Evolutionary conservation across 2,797 vertebrate species (phyloP).

Genomic region (Semaprochilodus insignis): DNA sequence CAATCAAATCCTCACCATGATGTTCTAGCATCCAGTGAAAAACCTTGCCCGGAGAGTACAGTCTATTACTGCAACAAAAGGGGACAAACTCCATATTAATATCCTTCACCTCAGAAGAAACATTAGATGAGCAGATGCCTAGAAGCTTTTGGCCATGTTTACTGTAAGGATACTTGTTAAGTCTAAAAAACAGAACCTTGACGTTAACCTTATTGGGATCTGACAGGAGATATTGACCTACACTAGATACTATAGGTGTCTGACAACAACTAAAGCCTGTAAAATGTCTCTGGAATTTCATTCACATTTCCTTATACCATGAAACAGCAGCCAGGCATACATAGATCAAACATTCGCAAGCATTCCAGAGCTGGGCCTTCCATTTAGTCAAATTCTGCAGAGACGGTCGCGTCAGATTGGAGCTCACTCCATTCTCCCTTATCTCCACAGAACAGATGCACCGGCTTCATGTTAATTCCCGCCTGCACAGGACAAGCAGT

Average conservation of each 20-base stretch:
- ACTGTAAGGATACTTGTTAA: no score
- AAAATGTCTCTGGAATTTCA: conserved; percentile 21
- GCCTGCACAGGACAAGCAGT: conserved; percentile 58
- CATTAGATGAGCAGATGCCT: neutral
- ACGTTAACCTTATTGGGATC: neutral
- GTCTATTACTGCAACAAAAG: neutral
- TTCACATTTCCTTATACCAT: conserved; percentile 39
- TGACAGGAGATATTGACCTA: neutral
- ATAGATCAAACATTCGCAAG: conserved; percentile 53
- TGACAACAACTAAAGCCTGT: conserved; percentile 12
- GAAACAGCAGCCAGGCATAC: conserved; percentile 22
- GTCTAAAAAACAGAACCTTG: neutral
- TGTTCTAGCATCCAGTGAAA: neutral
- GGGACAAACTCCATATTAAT: no score
- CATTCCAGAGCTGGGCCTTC: conserved; percentile 53
- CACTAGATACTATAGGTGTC: neutral
- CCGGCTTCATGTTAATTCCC: conserved; percentile 65
- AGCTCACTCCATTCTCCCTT: conserved; percentile 60
- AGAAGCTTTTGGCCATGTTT: neutral
- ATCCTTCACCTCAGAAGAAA: neutral
- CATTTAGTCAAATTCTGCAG: conserved; percentile 52
- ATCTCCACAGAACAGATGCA: conserved; percentile 74
- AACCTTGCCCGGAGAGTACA: neutral
- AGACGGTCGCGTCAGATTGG: conserved; percentile 53
- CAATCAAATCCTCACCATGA: neutral